phyloP scores from a whole-genome alignment of 2,797 vertebrate genomes.

The Lates japonicus region DNA sequence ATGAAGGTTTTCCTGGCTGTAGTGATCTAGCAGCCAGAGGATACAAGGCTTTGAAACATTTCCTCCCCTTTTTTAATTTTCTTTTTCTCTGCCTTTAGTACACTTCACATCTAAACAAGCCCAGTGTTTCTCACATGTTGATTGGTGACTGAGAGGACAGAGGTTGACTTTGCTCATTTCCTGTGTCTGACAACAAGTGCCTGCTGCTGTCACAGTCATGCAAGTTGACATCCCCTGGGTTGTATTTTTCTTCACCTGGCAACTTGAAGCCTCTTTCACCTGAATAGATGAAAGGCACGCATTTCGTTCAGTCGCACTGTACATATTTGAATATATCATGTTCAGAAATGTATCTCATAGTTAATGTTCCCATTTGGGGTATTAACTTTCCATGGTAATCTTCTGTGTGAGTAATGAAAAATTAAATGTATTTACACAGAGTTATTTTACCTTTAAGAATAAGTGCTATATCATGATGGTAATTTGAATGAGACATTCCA shows the following conservation, averaged over 20 bases:
- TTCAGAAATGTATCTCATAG: not conserved
- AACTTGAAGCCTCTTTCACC: not conserved
- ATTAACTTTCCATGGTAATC: not conserved
- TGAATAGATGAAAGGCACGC: constrained; percentile 5
- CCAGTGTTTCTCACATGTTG: not conserved
- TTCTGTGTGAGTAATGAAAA: not conserved
- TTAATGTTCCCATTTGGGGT: not conserved
- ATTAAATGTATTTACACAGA: not conserved
- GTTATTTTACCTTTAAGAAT: not conserved
- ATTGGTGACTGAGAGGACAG: constrained; percentile 27
- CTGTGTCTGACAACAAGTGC: constrained; percentile 26
- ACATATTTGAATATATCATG: too few species aligned
- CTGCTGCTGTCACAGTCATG: constrained; percentile 37
- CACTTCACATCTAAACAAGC: constrained; percentile 14
- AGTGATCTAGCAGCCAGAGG: not conserved
- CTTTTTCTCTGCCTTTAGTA: not conserved
- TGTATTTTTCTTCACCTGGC: not conserved
- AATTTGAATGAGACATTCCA: constrained; percentile 1
- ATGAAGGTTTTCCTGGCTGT: not conserved
- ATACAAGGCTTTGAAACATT: not conserved
- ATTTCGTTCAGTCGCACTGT: not conserved
- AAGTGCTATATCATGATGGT: not conserved
- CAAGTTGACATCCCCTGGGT: constrained; percentile 1
- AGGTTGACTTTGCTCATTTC: constrained; percentile 56
- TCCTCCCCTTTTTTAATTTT: not conserved